phyloP scores from a whole-genome alignment of 2,888 invertebrate species.

The Drepana falcataria region DNA sequence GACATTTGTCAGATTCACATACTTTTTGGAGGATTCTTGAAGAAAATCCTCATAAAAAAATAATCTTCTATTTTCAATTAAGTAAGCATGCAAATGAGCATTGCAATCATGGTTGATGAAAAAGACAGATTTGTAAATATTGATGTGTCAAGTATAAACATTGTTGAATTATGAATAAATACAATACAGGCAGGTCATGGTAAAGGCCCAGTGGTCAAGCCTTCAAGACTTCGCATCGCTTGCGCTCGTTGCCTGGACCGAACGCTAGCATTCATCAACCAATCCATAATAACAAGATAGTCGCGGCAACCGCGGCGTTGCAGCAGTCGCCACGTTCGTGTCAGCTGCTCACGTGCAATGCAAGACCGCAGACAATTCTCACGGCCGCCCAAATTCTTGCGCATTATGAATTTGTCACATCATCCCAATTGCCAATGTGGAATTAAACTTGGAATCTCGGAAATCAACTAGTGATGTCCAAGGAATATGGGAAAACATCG shows the following conservation, averaged over 20 bases:
- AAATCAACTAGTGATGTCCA: conserved; percentile 10
- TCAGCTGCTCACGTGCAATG: conserved; percentile 54
- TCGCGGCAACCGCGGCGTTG: conserved; percentile 30
- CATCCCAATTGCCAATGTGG: conserved; percentile 20
- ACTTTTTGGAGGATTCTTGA: too few relatives aligned
- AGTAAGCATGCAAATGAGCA: too few relatives aligned
- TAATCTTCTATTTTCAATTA: too few relatives aligned
- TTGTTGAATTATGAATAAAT: too few relatives aligned
- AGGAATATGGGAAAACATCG: background rate
- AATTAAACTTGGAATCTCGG: conserved; percentile 6
- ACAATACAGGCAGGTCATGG: too few relatives aligned
- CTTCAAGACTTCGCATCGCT: conserved; percentile 10
- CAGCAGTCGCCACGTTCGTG: conserved; percentile 50
- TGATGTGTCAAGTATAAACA: too few relatives aligned
- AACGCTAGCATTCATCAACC: conserved; percentile 32
- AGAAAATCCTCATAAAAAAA: too few relatives aligned
- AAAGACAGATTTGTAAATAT: too few relatives aligned
- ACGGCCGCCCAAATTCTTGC: conserved; percentile 49
- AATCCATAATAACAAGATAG: conserved; percentile 52
- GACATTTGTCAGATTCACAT: too few relatives aligned
- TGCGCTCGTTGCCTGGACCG: conserved; percentile 26
- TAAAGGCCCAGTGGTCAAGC: background rate
- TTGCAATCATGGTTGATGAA: too few relatives aligned
- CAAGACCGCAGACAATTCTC: conserved; percentile 45
- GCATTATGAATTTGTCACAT: conserved; percentile 65